Percentiles rank a stretch among this genome's conserved stretches.
phyloP scores from a whole-genome alignment of 2,113 vertebrate genomes.

The Chloebia gouldiae region DNA sequence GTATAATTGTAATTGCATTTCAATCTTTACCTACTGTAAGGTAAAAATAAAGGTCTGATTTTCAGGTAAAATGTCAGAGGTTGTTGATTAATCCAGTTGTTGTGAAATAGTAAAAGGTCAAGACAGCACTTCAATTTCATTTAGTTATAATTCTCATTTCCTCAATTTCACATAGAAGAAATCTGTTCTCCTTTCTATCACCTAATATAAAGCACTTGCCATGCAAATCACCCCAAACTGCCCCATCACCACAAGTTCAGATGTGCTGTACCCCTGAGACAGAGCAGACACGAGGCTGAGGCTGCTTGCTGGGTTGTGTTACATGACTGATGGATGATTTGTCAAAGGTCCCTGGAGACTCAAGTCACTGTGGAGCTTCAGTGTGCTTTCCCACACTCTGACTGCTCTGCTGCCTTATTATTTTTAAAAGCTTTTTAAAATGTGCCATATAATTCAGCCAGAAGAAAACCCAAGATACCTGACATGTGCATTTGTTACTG shows the following conservation, averaged over 20 bases:
- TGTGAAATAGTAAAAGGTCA: neutral
- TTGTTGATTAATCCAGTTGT: neutral
- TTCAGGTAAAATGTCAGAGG: neutral
- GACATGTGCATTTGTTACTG: neutral
- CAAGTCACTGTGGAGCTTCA: neutral
- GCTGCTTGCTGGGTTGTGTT: neutral
- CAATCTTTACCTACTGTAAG: neutral
- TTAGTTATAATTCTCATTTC: neutral
- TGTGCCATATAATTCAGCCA: neutral
- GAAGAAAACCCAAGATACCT: neutral
- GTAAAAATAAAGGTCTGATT: neutral
- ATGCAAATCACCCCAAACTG: accelerated
- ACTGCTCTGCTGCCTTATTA: neutral
- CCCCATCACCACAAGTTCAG: neutral
- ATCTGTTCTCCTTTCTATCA: neutral
- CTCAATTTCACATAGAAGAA: neutral
- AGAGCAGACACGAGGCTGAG: accelerated
- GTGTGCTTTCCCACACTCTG: neutral
- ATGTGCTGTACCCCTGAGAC: neutral
- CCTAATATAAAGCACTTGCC: neutral
- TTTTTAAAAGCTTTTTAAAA: neutral
- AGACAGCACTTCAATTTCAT: neutral
- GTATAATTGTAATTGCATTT: neutral
- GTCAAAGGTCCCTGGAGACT: neutral
- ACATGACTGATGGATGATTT: neutral